These are phyloP conservation scores for Dascyllus trimaculatus DNA, from an alignment of 2,113 vertebrate species.

Conservation along the genomic window DNA sequence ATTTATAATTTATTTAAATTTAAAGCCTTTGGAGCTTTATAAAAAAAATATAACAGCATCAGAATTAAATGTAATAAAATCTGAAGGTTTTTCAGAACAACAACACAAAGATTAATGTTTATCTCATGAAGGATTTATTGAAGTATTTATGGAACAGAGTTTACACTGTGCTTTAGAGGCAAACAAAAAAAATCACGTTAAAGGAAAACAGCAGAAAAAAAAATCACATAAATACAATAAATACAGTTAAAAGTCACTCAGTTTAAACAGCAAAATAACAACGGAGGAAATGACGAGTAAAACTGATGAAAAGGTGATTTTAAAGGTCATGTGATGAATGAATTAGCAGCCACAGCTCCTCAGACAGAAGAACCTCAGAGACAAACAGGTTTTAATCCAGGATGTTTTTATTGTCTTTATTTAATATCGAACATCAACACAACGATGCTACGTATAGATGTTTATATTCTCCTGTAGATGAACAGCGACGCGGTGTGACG, in stretches of 20 bases:
- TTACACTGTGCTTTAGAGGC: conserved; percentile 14
- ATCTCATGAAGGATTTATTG: conserved; percentile 27
- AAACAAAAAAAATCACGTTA: conserved; percentile 7
- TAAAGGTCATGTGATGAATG: neutral
- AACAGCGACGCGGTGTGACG: too few relatives aligned
- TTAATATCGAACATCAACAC: too few relatives aligned
- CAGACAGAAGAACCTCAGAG: neutral
- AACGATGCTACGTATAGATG: too few relatives aligned
- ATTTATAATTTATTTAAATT: too few relatives aligned
- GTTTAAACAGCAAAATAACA: conserved; percentile 16
- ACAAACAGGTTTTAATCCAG: too few relatives aligned
- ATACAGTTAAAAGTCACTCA: conserved; percentile 34
- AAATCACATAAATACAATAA: conserved; percentile 71
- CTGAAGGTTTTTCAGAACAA: neutral
- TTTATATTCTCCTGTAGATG: too few relatives aligned
- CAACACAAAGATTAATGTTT: neutral
- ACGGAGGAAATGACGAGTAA: neutral
- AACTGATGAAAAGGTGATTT: neutral
- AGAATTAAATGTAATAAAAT: neutral
- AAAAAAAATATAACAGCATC: neutral
- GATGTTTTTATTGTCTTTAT: too few relatives aligned
- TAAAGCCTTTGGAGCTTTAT: too few relatives aligned
- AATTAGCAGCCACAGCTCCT: conserved; percentile 34
- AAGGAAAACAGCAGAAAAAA: neutral
- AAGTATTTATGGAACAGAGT: conserved; percentile 15